A percentile compares a stretch with the other conserved stretches of the same genome.
phyloP scores from a whole-genome alignment of 2,888 invertebrate genomes.

The Tholera decimalis region DNA sequence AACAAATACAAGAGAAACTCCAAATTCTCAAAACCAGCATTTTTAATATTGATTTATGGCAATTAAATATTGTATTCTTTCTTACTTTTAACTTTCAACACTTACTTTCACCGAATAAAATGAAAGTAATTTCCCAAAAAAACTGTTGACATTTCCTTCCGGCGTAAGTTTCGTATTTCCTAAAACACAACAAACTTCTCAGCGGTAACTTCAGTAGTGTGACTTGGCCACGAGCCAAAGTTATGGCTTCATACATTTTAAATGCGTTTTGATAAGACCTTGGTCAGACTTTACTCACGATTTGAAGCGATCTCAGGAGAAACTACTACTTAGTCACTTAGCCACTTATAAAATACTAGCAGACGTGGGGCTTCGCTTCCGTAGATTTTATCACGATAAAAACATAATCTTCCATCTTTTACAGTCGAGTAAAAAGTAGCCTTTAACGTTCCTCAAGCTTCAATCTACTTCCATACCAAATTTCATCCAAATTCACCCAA shows the following conservation, averaged over 20 bases:
- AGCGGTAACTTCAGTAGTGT: constrained; percentile 31
- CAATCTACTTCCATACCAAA: too few relatives aligned
- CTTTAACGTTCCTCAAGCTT: too few relatives aligned
- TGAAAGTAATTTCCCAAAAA: constrained; percentile 33
- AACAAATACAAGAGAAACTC: too few relatives aligned
- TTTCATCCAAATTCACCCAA: too few relatives aligned
- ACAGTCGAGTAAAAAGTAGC: too few relatives aligned
- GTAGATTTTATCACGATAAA: too few relatives aligned
- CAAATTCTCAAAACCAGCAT: too few relatives aligned
- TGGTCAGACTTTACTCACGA: constrained; percentile 13
- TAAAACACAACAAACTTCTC: constrained; percentile 34
- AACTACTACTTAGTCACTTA: constrained; percentile 1
- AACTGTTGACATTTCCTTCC: constrained; percentile 35
- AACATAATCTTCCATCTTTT: too few relatives aligned
- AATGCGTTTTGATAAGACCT: constrained; percentile 40
- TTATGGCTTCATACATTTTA: constrained; percentile 54
- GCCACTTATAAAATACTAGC: neutral
- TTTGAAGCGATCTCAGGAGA: neutral
- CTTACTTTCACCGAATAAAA: neutral
- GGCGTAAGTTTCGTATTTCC: constrained; percentile 38
- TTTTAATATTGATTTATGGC: too few relatives aligned
- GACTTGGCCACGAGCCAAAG: constrained; percentile 56
- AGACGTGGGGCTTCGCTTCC: too few relatives aligned
- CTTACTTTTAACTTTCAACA: neutral
- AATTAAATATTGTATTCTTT: neutral